phyloP scores from a whole-genome alignment of 1,140 invertebrate genomes.

The Forficula auricularia region DNA sequence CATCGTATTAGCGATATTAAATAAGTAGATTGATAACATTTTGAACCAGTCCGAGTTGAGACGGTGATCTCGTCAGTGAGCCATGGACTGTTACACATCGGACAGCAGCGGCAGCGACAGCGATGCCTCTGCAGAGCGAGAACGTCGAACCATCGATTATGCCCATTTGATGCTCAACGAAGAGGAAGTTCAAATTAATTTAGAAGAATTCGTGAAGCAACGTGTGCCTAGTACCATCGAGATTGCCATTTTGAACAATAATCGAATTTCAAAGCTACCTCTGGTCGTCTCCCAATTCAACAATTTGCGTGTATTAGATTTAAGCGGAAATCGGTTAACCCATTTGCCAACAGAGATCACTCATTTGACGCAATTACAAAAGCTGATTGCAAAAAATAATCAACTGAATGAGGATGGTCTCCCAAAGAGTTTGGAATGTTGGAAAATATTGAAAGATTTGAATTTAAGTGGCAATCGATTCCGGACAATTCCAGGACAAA shows the following conservation, averaged over 20 bases:
- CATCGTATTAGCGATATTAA: too few relatives aligned
- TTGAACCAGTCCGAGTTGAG: too few relatives aligned
- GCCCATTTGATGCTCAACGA: constrained; percentile 44
- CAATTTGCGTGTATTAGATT: constrained; percentile 56
- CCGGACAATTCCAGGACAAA: constrained; percentile 64
- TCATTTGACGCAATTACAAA: constrained; percentile 45
- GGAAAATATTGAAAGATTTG: constrained; percentile 49
- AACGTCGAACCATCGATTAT: constrained; percentile 44
- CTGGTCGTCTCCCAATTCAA: constrained; percentile 37
- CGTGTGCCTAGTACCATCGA: constrained; percentile 43
- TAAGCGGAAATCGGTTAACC: constrained; percentile 72
- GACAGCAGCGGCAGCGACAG: constrained; percentile 59
- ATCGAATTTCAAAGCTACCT: constrained; percentile 37
- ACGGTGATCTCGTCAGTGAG: too few relatives aligned
- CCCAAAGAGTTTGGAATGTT: constrained; percentile 58
- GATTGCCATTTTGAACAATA: constrained; percentile 51
- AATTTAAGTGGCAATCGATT: constrained; percentile 86
- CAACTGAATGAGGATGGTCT: constrained; percentile 57
- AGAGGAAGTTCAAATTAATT: constrained; percentile 34
- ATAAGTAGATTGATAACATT: too few relatives aligned
- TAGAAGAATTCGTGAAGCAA: constrained; percentile 30
- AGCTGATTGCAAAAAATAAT: constrained; percentile 78
- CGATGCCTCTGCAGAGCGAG: constrained; percentile 27
- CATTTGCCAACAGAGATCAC: constrained; percentile 55
- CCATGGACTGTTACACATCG: constrained; percentile 57